Base-by-base conservation (phyloP, 2,888 invertebrate genomes). In the Limnephilus auricula region DNA sequence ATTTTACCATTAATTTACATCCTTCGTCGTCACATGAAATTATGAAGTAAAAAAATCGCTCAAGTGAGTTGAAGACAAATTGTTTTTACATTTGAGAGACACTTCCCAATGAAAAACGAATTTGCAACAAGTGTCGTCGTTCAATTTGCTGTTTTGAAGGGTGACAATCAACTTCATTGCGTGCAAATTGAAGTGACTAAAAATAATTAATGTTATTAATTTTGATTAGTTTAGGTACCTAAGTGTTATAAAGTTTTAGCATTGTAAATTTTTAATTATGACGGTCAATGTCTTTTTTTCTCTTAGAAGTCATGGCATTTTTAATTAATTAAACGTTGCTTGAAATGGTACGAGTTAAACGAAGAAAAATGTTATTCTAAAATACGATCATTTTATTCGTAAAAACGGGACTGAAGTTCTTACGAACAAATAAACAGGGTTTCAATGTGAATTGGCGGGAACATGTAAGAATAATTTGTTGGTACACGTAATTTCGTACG, bases 21-120 rank as follows among this genome's bases (percentile, higher is more conserved):
- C n/a, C 65, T 65, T 65, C 65, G n/a, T 65, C 25, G 65, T 65
- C 65, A 25, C 9, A n/a, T 65, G 25, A n/a, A 65, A 65, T 65
- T 65, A 25, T n/a, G 9, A 65, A 2, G n/a, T n/a, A n/a, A 25
- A 65, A 65, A 65, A n/a, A 9, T 65, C 65, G 65, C 65, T 65
- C 25, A 65, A 65, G 25, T 65, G 65, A 65, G 65, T 65, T 65
- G 25, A 9, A 65, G 25, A 65, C 25, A 65, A 65, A 65, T 65
- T n/a, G 65, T 65, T 65, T 65, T 65, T 65, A 65, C 65, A 65
- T 65, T 65, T 25, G 65, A 65, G 65, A 65, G 65, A 65, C 65
- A 65, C 65, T 65, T 65, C 25, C 25, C 34, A 82, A 82, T 82
- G 37, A 82, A 82, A 82, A 82, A 82, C 82, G 18, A 32, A 82